Evolutionary conservation across 2,113 vertebrate genomes (phyloP).

Genomic region (Echinops telfairi): DNA sequence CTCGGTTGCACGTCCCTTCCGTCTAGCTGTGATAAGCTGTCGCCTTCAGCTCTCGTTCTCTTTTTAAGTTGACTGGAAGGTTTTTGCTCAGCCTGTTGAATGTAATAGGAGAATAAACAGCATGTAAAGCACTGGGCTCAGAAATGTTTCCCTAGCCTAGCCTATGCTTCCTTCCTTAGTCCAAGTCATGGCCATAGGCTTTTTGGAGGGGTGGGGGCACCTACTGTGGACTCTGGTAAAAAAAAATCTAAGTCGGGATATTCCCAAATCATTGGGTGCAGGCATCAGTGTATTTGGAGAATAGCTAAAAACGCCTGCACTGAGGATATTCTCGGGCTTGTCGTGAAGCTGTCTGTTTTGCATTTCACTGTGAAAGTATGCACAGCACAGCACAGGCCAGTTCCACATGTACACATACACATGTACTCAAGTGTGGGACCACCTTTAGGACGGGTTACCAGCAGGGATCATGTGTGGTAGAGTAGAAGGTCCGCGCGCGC

Average conservation of each 20-base stretch:
- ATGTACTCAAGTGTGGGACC: not conserved
- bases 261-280: not conserved
- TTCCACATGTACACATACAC: not conserved
- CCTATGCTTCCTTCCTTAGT: not conserved
- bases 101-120: slow-evolving; percentile 5
- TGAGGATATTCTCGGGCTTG: not conserved
- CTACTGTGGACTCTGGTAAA: not conserved
- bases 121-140: not conserved
- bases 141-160: not conserved
- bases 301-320: not conserved
- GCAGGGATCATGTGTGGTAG: not conserved
- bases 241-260: not conserved
- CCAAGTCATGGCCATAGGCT: not conserved
- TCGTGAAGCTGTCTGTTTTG: not conserved
- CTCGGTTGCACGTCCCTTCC: slow-evolving; percentile 70
- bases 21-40: slow-evolving; percentile 75
- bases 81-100: slow-evolving; percentile 31
- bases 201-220: no score
- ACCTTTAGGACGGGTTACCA: not conserved
- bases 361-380: not conserved
- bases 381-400: not conserved
- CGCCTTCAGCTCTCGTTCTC: slow-evolving; percentile 68
- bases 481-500: not conserved
- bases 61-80: slow-evolving; percentile 61
- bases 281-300: not conserved